Evolutionary conservation across 2,113 vertebrate species (phyloP), one percentile per base, ranked within the genome.

Genomic region (Nesogale talazaci): DNA sequence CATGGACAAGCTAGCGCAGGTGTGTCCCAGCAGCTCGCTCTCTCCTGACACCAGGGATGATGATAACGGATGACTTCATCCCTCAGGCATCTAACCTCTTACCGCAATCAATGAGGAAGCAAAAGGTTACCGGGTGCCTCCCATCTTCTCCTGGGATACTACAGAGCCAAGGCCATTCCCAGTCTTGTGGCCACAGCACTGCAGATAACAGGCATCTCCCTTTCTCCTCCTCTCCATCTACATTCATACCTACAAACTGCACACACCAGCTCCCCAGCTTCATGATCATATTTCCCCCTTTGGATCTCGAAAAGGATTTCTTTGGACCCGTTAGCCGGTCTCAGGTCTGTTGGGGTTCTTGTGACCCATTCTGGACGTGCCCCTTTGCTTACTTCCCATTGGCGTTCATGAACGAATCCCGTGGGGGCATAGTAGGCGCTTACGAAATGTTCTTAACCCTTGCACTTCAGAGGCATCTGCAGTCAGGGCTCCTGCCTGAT

Each of bases 201-300:
- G 25, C 42, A 46, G 20, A 74, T 42, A 20, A 17, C 46, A 19
- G 29, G 46, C 17, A 9, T 86, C 63, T n/a, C 34, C 42, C 31
- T 88, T 56, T 56, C 59, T 12, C 1, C 22, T 84, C 15, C 10
- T 52, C 91, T 36, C 27, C 38, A 59, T 57, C 0, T 31, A 40
- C 7, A 17, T 22, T 40, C 36, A 27, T 5, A n/a, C 12, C n/a
- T 76, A 2, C 0, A 2, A 2, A 11, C 61, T 42, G 8, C 36
- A 59, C 42, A 46, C 56, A 11, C 36, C 52, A 40, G 57, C 17
- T 29, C 52, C 72, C 65, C 46, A 29, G 57, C 46, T 57, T 16
- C 72, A 56, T 38, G 25, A 86, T 46, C 42, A 46, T 19, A 17
- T 3, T 42, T 27, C 67, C 77, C 40, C 25, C 76, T 79, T 77